A percentile compares a stretch with the other conserved stretches of the same genome.
phyloP scores from a whole-genome alignment of 2,113 vertebrate species.

The Coturnix japonica region DNA sequence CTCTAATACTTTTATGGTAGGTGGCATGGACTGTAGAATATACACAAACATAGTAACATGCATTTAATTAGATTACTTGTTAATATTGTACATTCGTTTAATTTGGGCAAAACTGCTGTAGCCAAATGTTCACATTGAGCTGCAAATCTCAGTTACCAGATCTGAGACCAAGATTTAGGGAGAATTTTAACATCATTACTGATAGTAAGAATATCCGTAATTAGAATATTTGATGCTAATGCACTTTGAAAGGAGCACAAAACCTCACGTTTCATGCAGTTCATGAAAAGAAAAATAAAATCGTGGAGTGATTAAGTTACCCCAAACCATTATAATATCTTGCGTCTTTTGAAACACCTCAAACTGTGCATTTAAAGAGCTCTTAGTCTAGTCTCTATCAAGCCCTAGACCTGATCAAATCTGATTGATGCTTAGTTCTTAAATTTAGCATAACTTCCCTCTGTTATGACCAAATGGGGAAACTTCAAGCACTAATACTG shows the following conservation, averaged over 20 bases:
- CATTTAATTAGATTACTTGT: slow-evolving; percentile 69
- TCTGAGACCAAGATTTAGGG: slow-evolving; percentile 16
- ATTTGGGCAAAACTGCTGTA: slow-evolving; percentile 56
- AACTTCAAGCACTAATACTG: background rate
- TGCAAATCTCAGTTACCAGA: background rate
- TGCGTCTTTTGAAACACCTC: background rate
- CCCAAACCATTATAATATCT: background rate
- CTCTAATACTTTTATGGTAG: slow-evolving; percentile 73
- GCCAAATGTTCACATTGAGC: slow-evolving; percentile 53
- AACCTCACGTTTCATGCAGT: background rate
- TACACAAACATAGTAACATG: slow-evolving; percentile 62
- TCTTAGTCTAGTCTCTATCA: background rate
- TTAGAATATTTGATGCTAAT: background rate
- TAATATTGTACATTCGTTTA: slow-evolving; percentile 67
- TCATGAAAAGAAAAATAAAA: background rate
- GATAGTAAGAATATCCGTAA: slow-evolving; percentile 1
- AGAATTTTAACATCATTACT: background rate
- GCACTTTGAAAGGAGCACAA: background rate
- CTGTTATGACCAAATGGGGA: background rate
- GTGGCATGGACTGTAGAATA: slow-evolving; percentile 54
- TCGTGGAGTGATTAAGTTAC: background rate
- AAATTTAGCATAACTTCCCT: background rate
- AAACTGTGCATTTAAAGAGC: background rate
- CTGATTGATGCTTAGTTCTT: background rate
- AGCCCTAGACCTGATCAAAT: background rate